Percentiles rank a stretch among this genome's conserved stretches.
These are phyloP conservation scores for Brachyptera risi DNA, from an alignment of 2,888 invertebrate genomes.

Conservation along the genomic window DNA sequence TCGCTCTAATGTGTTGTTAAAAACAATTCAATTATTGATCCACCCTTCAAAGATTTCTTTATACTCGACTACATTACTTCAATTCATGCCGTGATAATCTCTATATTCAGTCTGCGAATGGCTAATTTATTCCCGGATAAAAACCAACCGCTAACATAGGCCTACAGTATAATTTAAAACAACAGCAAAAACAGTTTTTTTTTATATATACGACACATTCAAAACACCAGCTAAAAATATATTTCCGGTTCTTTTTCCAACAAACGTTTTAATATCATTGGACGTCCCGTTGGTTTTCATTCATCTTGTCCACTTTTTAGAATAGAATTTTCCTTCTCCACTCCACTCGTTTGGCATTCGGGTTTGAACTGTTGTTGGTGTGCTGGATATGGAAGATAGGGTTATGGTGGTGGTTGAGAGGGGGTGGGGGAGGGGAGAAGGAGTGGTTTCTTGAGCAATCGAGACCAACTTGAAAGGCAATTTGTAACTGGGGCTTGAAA, in stretches of 20 bases:
- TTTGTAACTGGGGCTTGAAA: constrained; percentile 9
- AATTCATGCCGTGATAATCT: no score
- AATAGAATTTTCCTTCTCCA: no score
- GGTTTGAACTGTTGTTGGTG: not conserved
- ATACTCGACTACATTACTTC: no score
- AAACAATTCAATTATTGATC: no score
- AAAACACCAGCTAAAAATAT: not conserved
- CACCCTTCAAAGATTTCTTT: no score
- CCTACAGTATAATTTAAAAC: not conserved
- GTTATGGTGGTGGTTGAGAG: constrained; percentile 1
- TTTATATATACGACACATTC: not conserved
- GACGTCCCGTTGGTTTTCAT: not conserved
- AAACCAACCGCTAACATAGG: no score
- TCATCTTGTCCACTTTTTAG: constrained; percentile 2
- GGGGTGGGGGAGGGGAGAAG: not conserved
- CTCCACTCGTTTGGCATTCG: not conserved
- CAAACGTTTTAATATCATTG: not conserved
- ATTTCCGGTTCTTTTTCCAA: not conserved
- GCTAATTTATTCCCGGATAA: no score
- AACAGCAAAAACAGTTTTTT: not conserved
- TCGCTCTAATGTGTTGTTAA: no score
- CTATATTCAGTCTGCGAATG: no score
- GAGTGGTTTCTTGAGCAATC: not conserved
- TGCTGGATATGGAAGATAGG: not conserved
- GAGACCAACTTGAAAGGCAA: constrained; percentile 12